A percentile compares a stretch with the other conserved stretches of the same genome.
Conservation (phyloP, 2,113 vertebrate species). For the Odontophorus gujanensis region DNA sequence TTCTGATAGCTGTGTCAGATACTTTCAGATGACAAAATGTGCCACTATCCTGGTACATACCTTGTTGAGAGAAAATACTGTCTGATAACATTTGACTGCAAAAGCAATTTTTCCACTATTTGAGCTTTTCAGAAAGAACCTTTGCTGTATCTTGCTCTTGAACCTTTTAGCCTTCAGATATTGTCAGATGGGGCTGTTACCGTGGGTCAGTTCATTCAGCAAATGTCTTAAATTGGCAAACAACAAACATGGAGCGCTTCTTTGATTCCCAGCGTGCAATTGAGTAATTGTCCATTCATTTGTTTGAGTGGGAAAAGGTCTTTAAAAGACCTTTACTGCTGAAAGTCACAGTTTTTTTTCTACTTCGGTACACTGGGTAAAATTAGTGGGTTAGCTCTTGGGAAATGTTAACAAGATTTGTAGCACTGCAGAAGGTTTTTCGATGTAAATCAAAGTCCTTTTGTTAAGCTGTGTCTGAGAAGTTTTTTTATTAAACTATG, state of each 20-base stretch:
- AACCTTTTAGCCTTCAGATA: not conserved
- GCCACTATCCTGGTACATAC: not conserved
- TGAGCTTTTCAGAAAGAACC: not conserved
- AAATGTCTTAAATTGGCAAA: not conserved
- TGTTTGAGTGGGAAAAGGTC: not conserved
- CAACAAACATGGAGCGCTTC: not conserved
- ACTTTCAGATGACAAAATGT: not conserved
- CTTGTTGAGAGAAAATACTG: not conserved
- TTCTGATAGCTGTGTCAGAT: not conserved
- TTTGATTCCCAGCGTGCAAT: not conserved
- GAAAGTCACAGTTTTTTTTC: not conserved
- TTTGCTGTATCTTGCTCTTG: not conserved
- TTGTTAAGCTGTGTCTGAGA: not conserved
- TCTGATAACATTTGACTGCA: not conserved
- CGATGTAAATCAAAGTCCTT: accelerated
- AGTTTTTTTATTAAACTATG: not conserved
- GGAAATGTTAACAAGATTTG: not conserved
- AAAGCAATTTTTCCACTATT: not conserved
- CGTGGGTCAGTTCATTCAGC: not conserved
- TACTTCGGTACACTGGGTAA: not conserved
- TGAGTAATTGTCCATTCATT: not conserved
- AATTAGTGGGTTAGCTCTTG: not conserved
- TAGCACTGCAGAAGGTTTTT: not conserved
- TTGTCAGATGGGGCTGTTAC: not conserved
- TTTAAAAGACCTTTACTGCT: not conserved